Evolutionary conservation across 2,888 invertebrate species (phyloP), one percentile per base, ranked within the genome.

Genomic region (Romanomermis culicivorax): DNA sequence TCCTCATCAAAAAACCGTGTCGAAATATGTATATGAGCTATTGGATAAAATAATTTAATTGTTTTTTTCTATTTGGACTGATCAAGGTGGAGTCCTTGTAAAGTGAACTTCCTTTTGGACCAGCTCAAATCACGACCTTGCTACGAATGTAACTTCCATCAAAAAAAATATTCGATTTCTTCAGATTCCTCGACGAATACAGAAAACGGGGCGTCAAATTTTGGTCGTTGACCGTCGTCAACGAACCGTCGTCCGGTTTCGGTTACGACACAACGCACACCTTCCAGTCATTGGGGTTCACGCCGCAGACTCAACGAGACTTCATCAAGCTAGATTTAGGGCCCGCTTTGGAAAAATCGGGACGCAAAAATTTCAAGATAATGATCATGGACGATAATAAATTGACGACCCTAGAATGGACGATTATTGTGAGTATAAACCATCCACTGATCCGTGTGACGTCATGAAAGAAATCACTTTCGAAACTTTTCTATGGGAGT

Each of bases 141-240:
- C n/a, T n/a, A n/a, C n/a, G n/a, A n/a, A n/a, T n/a, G n/a, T n/a
- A n/a, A n/a, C n/a, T n/a, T n/a, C n/a, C n/a, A n/a, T n/a, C n/a
- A n/a, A n/a, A n/a, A n/a, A n/a, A n/a, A n/a, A n/a, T n/a, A n/a
- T n/a, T n/a, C n/a, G n/a, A n/a, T n/a, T n/a, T n/a, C 7, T 67
- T 42, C 62, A 81, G 80, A 67, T 86, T 85, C 72, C 70, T 89
- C 42, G 78, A 85, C 60, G 78, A 77, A 54, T 88, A 88, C 70
- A 74, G 76, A 57, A 74, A 77, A 29, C 70, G 78, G n/a, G 78
- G 78, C 20, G 61, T 75, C 17, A 58, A 63, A 11, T 66, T 76
- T 51, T 91, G 88, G 88, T 84, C 80, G 0, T 71, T 88, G 30
- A 83, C 87, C 0, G 81, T 83, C 0, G 84, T 85, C 27, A 89